Percentiles rank a stretch among this genome's conserved stretches.
phyloP scores from a whole-genome alignment of 2,888 invertebrate species.

The Tinea trinotella region DNA sequence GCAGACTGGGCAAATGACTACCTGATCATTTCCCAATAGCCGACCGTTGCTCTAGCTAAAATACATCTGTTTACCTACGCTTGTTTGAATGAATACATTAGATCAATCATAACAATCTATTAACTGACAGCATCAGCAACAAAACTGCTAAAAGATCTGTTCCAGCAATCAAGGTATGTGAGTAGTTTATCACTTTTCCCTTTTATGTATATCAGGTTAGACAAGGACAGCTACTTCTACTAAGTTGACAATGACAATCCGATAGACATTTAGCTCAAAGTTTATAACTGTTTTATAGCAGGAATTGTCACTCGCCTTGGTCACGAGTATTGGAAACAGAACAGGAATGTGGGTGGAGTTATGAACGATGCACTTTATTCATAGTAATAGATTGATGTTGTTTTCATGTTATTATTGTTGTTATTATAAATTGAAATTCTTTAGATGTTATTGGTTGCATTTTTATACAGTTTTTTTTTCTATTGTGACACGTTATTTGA shows the following conservation, averaged over 20 bases:
- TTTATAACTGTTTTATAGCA: slow-evolving; percentile 13
- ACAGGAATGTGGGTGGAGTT: slow-evolving; percentile 16
- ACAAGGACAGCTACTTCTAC: slow-evolving; percentile 16
- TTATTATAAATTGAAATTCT: no score
- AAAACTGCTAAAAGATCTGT: background rate
- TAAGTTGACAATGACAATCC: slow-evolving; percentile 19
- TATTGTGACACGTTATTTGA: no score
- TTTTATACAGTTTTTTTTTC: no score
- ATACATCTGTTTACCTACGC: no score
- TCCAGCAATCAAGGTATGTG: background rate
- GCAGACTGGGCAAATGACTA: no score
- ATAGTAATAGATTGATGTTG: background rate
- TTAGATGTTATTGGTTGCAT: no score
- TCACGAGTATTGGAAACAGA: slow-evolving; percentile 7
- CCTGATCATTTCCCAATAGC: no score
- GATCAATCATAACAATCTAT: no score
- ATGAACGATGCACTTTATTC: slow-evolving; percentile 6
- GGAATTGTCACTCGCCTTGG: slow-evolving; percentile 18
- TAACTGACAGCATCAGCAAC: no score
- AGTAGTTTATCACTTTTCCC: background rate
- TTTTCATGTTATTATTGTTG: background rate
- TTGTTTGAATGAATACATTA: no score
- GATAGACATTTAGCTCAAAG: slow-evolving; percentile 16
- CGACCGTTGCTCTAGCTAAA: no score
- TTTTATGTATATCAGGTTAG: slow-evolving; percentile 14